phyloP scores from a whole-genome alignment of 2,113 vertebrate genomes.

The Dinomys branickii region DNA sequence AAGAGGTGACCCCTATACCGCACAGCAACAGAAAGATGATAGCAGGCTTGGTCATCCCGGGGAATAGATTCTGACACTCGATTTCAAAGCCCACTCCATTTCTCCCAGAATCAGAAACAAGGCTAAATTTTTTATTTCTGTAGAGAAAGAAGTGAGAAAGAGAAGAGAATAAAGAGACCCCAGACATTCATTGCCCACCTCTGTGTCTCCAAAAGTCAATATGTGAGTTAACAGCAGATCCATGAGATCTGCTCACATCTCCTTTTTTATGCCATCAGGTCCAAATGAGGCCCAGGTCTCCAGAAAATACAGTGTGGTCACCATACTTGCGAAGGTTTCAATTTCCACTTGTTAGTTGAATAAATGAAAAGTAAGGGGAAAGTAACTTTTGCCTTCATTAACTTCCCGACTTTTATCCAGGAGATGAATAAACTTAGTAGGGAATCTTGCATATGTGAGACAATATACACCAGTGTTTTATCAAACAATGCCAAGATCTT shows the following conservation, averaged over 20 bases:
- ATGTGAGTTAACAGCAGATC: background rate
- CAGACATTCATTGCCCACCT: background rate
- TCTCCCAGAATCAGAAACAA: background rate
- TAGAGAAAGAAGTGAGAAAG: background rate
- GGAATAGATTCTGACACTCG: background rate
- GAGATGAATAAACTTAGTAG: background rate
- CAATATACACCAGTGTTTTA: background rate
- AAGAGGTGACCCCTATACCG: rapidly evolving
- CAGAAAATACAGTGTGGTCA: rapidly evolving
- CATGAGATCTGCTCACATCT: background rate
- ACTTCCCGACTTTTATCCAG: background rate
- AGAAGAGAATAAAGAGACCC: background rate
- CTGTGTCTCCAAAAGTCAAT: background rate
- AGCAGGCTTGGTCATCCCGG: background rate
- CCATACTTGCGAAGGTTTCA: background rate
- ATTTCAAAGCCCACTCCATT: background rate
- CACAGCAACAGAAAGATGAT: rapidly evolving
- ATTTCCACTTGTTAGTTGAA: background rate
- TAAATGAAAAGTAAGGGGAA: background rate
- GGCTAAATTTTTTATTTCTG: background rate
- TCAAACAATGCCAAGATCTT: background rate
- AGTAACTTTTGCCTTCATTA: background rate
- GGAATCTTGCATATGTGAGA: background rate
- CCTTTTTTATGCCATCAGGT: background rate
- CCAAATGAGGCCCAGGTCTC: background rate